Conservation (phyloP, 2,113 vertebrate species). For the Ailurus styani region DNA sequence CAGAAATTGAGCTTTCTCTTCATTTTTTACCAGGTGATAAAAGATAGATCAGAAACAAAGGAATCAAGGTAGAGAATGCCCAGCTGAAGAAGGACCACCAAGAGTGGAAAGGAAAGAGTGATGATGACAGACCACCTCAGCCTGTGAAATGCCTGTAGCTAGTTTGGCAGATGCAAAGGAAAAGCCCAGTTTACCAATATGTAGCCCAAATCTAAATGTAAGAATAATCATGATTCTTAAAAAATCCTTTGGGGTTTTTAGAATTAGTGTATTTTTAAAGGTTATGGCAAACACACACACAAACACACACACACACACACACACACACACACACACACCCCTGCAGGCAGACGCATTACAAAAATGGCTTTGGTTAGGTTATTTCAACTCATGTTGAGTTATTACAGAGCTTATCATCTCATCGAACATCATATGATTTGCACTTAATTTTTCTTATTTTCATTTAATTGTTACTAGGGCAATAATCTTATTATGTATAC, state of each 20-base stretch:
- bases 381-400: neutral
- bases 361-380: neutral
- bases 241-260: neutral
- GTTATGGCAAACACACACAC: too few relatives aligned
- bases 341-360: neutral
- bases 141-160: neutral
- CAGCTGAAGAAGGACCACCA: neutral
- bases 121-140: neutral
- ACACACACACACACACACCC: too few relatives aligned
- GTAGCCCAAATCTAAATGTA: neutral
- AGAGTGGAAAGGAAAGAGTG: neutral
- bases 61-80: neutral
- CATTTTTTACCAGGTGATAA: neutral
- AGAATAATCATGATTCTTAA: neutral
- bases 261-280: neutral
- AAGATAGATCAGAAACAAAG: neutral
- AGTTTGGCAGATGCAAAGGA: neutral
- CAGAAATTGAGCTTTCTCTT: neutral
- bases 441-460: neutral
- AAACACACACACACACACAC: too few relatives aligned
- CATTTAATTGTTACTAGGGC: neutral
- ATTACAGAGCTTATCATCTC: neutral
- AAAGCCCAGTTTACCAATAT: neutral
- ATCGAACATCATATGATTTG: neutral
- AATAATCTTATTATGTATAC: neutral